Conservation (phyloP, 1,140 invertebrate genomes). For the Ips nitidus region DNA sequence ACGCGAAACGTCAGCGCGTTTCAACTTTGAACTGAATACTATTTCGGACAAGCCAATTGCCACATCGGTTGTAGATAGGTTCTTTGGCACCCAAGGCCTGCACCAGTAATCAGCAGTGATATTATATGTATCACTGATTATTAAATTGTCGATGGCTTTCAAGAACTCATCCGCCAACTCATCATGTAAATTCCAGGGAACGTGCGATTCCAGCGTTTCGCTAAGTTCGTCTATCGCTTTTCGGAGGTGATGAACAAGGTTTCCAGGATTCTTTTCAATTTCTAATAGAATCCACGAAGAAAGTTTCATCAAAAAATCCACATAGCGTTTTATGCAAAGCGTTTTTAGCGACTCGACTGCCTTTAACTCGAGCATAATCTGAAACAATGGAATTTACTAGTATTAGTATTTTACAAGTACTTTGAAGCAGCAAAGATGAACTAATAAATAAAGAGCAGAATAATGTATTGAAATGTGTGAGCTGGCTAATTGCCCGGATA, state of each 20-base stretch:
- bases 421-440: no score
- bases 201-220: constrained; percentile 56
- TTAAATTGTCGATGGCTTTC: constrained; percentile 59
- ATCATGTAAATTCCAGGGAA: constrained; percentile 69
- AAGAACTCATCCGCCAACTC: constrained; percentile 61
- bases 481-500: no score
- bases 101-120: constrained; percentile 55
- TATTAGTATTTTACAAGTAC: no score
- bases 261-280: no score
- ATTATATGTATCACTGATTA: constrained; percentile 62
- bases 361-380: no score
- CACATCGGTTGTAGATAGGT: constrained; percentile 67
- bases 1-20: constrained; percentile 62
- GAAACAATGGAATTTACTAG: no score
- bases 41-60: constrained; percentile 66
- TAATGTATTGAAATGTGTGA: no score
- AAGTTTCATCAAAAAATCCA: no score
- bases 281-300: no score
- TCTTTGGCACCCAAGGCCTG: constrained; percentile 42
- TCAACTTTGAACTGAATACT: constrained; percentile 62
- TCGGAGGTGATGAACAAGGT: constrained; percentile 31
- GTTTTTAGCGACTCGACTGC: no score
- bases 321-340: no score
- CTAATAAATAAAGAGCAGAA: no score
- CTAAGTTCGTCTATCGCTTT: constrained; percentile 57